These are phyloP conservation scores for Boloria euphrosyne DNA, from an alignment of 2,888 invertebrate species.

Conservation along the genomic window DNA sequence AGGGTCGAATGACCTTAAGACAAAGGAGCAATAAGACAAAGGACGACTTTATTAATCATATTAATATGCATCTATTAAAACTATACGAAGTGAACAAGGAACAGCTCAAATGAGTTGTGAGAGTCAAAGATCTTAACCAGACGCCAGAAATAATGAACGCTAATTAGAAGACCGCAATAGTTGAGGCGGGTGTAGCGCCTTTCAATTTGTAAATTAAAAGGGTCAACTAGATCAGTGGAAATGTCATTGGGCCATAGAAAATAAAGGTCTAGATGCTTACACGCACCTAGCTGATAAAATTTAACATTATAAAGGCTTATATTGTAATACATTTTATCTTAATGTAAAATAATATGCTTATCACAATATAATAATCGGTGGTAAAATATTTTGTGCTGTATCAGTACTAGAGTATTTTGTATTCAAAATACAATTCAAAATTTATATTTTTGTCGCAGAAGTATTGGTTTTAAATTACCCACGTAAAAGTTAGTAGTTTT, in stretches of 20 bases:
- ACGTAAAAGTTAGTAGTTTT: too few species aligned
- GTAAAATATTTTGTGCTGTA: too few species aligned
- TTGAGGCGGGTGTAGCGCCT: conserved; percentile 37
- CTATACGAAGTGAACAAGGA: conserved; percentile 22
- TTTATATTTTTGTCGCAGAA: too few species aligned
- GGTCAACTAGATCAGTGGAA: conserved; percentile 40
- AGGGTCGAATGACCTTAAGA: conserved; percentile 3
- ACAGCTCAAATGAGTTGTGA: conserved; percentile 35
- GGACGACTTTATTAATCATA: conserved; percentile 5
- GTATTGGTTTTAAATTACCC: too few species aligned
- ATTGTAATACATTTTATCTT: background rate
- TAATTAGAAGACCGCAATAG: conserved; percentile 43
- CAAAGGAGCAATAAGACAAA: background rate
- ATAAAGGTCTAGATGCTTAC: conserved; percentile 32
- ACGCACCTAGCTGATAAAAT: background rate
- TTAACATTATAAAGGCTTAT: too few species aligned
- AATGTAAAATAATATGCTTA: too few species aligned
- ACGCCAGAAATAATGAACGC: conserved; percentile 38
- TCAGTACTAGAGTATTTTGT: too few species aligned
- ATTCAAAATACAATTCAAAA: too few species aligned
- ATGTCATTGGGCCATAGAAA: conserved; percentile 41
- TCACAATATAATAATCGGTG: too few species aligned
- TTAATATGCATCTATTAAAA: conserved; percentile 8
- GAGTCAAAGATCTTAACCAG: conserved; percentile 41
- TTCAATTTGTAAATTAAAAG: conserved; percentile 46